Evolutionary conservation across 2,113 vertebrate species (phyloP), one percentile per base, ranked within the genome.

Genomic region (Gasterosteus nipponicus): DNA sequence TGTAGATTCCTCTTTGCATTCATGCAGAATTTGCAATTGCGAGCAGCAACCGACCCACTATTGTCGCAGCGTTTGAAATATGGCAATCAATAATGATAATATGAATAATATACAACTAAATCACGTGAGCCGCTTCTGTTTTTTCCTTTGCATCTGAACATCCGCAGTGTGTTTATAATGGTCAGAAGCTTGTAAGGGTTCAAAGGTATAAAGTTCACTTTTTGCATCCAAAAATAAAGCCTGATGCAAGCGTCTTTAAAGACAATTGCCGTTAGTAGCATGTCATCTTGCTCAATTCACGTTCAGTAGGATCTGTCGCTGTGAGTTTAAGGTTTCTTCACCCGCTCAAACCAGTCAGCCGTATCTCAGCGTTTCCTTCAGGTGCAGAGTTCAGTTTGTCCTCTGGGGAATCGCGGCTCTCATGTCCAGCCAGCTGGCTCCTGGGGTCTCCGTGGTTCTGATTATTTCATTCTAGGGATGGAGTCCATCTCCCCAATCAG

Each of bases 391-490:
- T 68, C 26, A 66, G 66, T 81, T 78, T 53, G 72, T 83, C 77
- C 85, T 86, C 70, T 86, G 62, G 71, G 31, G 73, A 54, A 71
- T 49, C 2, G 42, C 79, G 79, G 68, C 16, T 65, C 68, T 81
- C 73, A 51, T 4, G 73, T 75, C 63, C 38, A 33, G 77, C 83
- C 88, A 87, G 81, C 80, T 88, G 86, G 76, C 82, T 87, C 47
- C 49, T 33, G 74, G 69, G 60, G 74, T 56, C 73, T 77, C 8
- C 5, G 49, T 78, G 67, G 72, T 64, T 78, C 58, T 82, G 78
- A 81, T 85, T 73, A 65, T 80, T 87, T 67, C 64, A 68, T 66
- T 86, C 67, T 44, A 54, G 71, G n/a, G 84, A 78, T 66, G 61
- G 56, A 76, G 73, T 81, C 81, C 58, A 72, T 86, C 78, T 82